Conservation (phyloP, 64 coral and sea anemone species). For the Cladopsammia gracilis region DNA sequence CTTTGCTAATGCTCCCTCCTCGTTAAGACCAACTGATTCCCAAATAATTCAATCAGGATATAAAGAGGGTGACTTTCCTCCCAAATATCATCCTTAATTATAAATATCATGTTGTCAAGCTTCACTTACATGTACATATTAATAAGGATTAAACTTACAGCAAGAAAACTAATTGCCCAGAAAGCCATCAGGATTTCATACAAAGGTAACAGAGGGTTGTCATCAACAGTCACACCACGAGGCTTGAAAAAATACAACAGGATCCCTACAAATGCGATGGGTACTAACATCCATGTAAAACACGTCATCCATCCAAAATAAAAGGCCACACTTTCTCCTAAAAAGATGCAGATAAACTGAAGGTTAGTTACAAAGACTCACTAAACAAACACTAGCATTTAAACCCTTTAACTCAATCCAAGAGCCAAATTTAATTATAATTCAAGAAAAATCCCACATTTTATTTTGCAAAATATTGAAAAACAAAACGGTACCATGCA, state of each 20-base stretch:
- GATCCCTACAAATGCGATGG: conserved; percentile 81
- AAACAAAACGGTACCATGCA: too few species aligned
- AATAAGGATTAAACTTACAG: conserved; percentile 45
- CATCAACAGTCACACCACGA: conserved; percentile 92
- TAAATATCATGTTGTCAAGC: too few species aligned
- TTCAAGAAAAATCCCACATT: too few species aligned
- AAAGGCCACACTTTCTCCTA: conserved; percentile 95
- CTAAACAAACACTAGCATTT: too few species aligned
- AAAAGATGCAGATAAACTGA: background rate
- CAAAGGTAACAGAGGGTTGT: conserved; percentile 95
- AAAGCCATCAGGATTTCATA: conserved; percentile 97
- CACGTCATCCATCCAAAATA: conserved; percentile 99
- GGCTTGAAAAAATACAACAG: conserved; percentile 95
- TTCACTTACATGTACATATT: too few species aligned
- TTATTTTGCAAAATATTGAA: too few species aligned
- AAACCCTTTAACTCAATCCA: background rate
- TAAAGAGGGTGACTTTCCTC: too few species aligned
- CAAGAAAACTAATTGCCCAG: conserved; percentile 95
- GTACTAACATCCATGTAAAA: conserved; percentile 88
- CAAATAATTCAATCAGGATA: too few species aligned
- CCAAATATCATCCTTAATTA: too few species aligned
- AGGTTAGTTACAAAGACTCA: background rate
- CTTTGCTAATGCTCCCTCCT: too few species aligned
- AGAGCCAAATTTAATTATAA: background rate
- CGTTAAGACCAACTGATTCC: too few species aligned